Base-by-base conservation (phyloP, 2,797 vertebrate species). In the Thunnus albacares region DNA sequence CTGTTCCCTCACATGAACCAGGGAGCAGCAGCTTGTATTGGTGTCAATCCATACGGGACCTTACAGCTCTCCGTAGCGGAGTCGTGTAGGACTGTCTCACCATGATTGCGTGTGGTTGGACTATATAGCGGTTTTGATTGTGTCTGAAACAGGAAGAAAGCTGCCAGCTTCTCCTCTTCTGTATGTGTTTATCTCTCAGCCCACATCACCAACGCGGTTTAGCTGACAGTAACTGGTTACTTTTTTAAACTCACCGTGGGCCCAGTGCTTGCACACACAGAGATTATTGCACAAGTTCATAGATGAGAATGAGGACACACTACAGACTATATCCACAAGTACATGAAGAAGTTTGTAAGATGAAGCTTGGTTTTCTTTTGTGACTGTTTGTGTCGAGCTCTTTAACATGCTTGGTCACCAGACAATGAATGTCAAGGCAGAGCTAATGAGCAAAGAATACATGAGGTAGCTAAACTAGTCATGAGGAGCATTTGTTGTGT, bases 61-160 rank as follows among this genome's bases (percentile, higher is more conserved):
- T 76, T 35, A 45, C 56, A 83, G 83, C 45, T 3, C 69, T 67
- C 64, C 60, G 82, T 67, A 80, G 81, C 84, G 57, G 67, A 49
- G 52, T 28, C 8, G 18, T 70, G 22, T 64, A 59, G 80, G 75
- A 49, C 60, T 75, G 77, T 80, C 86, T 91, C 85, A 90, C 90
- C 90, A 87, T 56, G 85, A 89, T 86, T 88, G 86, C 75, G 38
- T 92, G 91, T 65, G 90, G 92, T 86, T 22, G 67, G 49, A 69
- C 77, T 70, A 47, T 81, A 74, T 77, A 55, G 82, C 64, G 80
- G 84, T 87, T 67, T 72, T 84, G 88, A 93, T 92, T 90, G 90
- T 87, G 89, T 93, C 83, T 88, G 83, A 80, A 90, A 80, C 67
- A 76, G 80, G 62, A 90, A 83, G 82, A 89, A 93, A 87, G 76